Evolutionary conservation across 2,888 invertebrate genomes (phyloP), one percentile per base, ranked within the genome.

Genomic region (Tetranychus piercei): DNA sequence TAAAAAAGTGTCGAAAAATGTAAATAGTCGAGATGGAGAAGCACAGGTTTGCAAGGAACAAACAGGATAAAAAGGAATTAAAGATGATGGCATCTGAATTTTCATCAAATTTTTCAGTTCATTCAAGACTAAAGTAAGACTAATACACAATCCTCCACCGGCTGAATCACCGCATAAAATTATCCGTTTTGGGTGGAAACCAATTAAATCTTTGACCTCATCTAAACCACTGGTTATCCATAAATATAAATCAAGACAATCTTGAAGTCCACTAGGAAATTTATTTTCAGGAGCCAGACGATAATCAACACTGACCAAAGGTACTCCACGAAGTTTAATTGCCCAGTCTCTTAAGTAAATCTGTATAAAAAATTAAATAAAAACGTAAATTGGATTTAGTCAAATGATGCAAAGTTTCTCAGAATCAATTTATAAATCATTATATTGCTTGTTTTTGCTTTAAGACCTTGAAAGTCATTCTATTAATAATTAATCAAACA

Each of bases 291-390:
- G 67, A 44, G 23, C 34, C 75, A 99, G 84, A 78, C 94, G 94
- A 82, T 99, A 99, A 84, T 99, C 97, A 70, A 99, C 87, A 0
- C 94, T 94, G 1, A 99, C 83, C 79, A 99, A 91, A 0, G 97
- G 96, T 74, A 91, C 88, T 78, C 73, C 73, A 18, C 34, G 15
- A 9, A 94, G 82, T 15, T 88, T 87, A 73, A 88, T 86, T 0
- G 95, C 94, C 97, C 97, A 99, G 75, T 90, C 89, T 8, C 94
- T 86, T 8, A 99, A 85, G 82, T 97, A 99, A 20, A 73, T 73
- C 73, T 73, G n/a, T n/a, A 9, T n/a, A 20, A 8, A 72, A 73
- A 72, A 72, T 44, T 44, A 23, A 22, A 20, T 0, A 6, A 20
- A 6, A 6, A 69, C 7, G 5, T 69, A 23, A n/a, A 67, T 69